Conservation (phyloP, 2,888 invertebrate species). For the Meiosimyza platycephala region DNA sequence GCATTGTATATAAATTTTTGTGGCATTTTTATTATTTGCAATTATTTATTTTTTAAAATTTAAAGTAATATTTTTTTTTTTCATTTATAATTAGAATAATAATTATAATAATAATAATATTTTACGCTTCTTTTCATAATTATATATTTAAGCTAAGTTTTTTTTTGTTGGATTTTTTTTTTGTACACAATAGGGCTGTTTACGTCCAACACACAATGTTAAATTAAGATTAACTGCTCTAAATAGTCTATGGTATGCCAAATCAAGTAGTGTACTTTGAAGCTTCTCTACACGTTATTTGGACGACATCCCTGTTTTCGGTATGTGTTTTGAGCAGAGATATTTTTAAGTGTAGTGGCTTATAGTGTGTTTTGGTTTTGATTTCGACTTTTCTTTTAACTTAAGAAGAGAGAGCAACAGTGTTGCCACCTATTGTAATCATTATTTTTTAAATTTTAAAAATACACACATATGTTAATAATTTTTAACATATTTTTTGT, state of each 20-base stretch:
- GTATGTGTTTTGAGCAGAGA: too few relatives aligned
- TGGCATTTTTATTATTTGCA: not conserved
- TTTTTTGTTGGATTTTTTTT: conserved; percentile 7
- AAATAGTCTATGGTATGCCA: too few relatives aligned
- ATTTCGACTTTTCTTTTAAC: too few relatives aligned
- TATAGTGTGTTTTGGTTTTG: too few relatives aligned
- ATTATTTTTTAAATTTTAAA: conserved; percentile 7
- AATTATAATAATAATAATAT: not conserved
- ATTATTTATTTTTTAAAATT: conserved; percentile 15
- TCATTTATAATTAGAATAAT: not conserved
- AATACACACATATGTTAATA: conserved; percentile 22
- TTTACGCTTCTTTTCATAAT: conserved; percentile 9
- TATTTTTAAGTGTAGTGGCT: too few relatives aligned
- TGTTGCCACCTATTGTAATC: too few relatives aligned
- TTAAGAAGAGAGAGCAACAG: too few relatives aligned
- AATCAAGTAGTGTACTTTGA: too few relatives aligned
- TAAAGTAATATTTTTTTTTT: conserved; percentile 28
- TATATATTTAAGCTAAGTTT: conserved; percentile 10
- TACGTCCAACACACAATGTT: too few relatives aligned
- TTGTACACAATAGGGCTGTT: not conserved
- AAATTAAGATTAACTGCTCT: too few relatives aligned
- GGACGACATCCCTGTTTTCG: too few relatives aligned
- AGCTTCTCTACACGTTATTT: too few relatives aligned
- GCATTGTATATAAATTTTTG: not conserved
- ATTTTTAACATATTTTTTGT: conserved; percentile 10